These are phyloP conservation scores for Campoletis raptor DNA, from an alignment of 2,888 invertebrate genomes.

Conservation along the genomic window DNA sequence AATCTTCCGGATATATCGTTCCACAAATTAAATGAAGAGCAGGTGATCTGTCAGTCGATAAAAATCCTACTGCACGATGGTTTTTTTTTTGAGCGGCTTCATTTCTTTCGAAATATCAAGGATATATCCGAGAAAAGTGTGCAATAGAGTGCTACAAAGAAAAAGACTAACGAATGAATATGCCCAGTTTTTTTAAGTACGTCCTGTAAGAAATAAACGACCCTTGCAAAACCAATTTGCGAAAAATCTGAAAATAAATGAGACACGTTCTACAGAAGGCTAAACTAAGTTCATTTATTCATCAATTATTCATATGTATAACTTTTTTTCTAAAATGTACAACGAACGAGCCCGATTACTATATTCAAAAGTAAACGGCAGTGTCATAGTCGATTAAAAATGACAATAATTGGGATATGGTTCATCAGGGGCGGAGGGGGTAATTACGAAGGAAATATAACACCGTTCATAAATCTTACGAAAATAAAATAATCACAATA, in stretches of 20 bases:
- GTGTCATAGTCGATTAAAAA: conserved; percentile 55
- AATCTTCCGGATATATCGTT: too few relatives aligned
- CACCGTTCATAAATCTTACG: conserved; percentile 28
- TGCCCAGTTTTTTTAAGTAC: too few relatives aligned
- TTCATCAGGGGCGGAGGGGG: neutral
- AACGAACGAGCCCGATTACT: conserved; percentile 68
- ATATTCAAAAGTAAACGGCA: conserved; percentile 67
- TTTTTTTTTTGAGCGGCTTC: too few relatives aligned
- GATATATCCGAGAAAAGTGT: too few relatives aligned
- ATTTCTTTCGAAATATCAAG: too few relatives aligned
- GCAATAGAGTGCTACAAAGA: too few relatives aligned
- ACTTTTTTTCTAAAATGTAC: conserved; percentile 67
- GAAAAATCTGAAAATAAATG: neutral
- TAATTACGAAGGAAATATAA: conserved; percentile 3
- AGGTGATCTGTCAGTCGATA: too few relatives aligned
- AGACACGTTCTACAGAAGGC: conserved; percentile 1
- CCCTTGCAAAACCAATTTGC: neutral
- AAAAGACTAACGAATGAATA: too few relatives aligned
- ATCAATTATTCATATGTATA: conserved; percentile 47
- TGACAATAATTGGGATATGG: conserved; percentile 9
- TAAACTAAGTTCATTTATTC: conserved; percentile 56
- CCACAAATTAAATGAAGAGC: too few relatives aligned
- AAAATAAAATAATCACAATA: conserved; percentile 50
- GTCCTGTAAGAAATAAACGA: too few relatives aligned
- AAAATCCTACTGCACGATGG: too few relatives aligned